These are phyloP conservation scores for Falcaria lacertinaria DNA, from an alignment of 2,888 invertebrate genomes.

Conservation along the genomic window DNA sequence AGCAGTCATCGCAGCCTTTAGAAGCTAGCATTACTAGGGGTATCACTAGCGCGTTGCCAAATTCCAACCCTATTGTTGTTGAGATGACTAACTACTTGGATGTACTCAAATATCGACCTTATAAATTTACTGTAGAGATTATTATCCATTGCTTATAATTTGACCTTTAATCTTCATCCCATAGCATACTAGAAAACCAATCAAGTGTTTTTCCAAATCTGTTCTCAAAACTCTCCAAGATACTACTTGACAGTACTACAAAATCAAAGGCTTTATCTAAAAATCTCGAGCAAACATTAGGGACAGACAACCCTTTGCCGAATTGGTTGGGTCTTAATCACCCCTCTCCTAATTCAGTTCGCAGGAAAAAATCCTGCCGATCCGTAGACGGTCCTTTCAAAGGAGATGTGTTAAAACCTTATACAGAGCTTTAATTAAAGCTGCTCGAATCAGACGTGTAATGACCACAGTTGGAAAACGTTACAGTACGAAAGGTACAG, in stretches of 20 bases:
- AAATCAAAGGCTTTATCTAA: not conserved
- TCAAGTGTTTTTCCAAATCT: too few relatives aligned
- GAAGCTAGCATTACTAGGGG: too few relatives aligned
- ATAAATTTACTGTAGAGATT: too few relatives aligned
- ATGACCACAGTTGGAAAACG: constrained; percentile 5
- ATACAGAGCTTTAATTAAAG: constrained; percentile 74
- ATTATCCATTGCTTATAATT: too few relatives aligned
- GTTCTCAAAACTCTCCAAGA: not conserved
- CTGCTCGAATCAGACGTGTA: constrained; percentile 31
- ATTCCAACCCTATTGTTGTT: too few relatives aligned
- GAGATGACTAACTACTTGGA: too few relatives aligned
- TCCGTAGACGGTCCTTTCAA: constrained; percentile 47
- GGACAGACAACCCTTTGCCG: constrained; percentile 26
- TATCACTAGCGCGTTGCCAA: too few relatives aligned
- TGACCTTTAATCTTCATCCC: too few relatives aligned
- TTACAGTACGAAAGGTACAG: constrained; percentile 7
- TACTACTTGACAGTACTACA: not conserved
- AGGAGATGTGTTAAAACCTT: constrained; percentile 73
- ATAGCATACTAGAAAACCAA: too few relatives aligned
- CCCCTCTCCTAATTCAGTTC: constrained; percentile 31
- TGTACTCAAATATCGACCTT: too few relatives aligned
- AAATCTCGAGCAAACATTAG: constrained; percentile 22
- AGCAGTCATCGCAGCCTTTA: too few relatives aligned
- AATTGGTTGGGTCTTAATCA: constrained; percentile 25
- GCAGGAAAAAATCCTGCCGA: constrained; percentile 26